Evolutionary conservation across 2,113 vertebrate species (phyloP), one percentile per base, ranked within the genome.

Genomic region (Gambusia holbrooki): DNA sequence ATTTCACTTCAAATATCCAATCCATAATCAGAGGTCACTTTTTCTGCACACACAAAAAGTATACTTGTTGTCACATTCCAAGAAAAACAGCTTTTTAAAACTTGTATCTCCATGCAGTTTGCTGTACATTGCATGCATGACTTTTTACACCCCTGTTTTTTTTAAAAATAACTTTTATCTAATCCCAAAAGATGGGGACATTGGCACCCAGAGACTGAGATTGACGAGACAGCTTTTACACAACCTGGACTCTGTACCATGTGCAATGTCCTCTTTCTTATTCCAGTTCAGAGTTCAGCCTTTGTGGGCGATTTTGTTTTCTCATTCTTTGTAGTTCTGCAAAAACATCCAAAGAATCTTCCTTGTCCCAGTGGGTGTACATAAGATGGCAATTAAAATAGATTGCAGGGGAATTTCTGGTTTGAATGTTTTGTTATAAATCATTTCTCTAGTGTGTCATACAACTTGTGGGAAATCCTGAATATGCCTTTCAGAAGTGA

Each of bases 211-310:
- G 27, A 33, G 60, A 28, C 19, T 58, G 35, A 29, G 25, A 22
- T 74, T 58, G 42, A 72, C 81, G 51, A 71, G 76, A 12, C 25
- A 48, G 12, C 35, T 67, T 82, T 94, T 94, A 72, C 91, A 85
- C 90, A 94, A 93, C 33, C 66, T 70, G 86, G 80, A 92, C 92
- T 88, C 67, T 91, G 87, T 54, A 83, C 90, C 14, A 15, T 22
- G 84, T 71, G 48, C 85, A 92, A 85, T 71, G 69, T 80, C 40
- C 76, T 14, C 17, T 71, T 74, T 84, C 79, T 77, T 83, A 77
- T 14, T n/a, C 30, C 66, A 70, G 87, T 73, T 82, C 80, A 87
- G 73, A 88, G 87, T 85, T 80, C 81, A 87, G 30, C 71, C n/a
- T 62, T 25, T 73, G 66, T 71, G 33, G 35, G 32, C 14, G 0